Conservation (phyloP, 2,888 invertebrate species). For the Teleiodes luculella region DNA sequence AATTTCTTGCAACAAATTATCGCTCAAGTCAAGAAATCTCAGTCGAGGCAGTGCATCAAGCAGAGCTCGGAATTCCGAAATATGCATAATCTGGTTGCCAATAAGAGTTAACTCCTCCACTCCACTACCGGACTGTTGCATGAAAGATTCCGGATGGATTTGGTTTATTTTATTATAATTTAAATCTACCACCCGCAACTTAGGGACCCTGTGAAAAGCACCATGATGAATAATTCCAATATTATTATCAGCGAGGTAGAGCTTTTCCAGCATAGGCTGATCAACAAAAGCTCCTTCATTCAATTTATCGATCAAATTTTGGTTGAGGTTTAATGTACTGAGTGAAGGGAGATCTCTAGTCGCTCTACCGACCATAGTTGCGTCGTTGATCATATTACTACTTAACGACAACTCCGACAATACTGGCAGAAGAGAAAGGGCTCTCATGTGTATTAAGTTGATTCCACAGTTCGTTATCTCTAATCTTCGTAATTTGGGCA, state of each 20-base stretch:
- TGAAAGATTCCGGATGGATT: constrained; percentile 89
- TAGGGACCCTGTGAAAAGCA: constrained; percentile 88
- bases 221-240: constrained; percentile 88
- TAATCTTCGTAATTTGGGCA: constrained; percentile 82
- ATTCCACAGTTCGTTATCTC: constrained; percentile 89
- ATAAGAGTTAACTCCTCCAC: constrained; percentile 88
- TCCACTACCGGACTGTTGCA: constrained; percentile 85
- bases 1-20: constrained; percentile 86
- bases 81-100: constrained; percentile 86
- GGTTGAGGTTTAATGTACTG: constrained; percentile 83
- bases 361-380: constrained; percentile 88
- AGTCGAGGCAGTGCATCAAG: constrained; percentile 87
- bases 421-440: constrained; percentile 84
- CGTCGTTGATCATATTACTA: constrained; percentile 86
- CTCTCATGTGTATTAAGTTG: constrained; percentile 87
- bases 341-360: constrained; percentile 86
- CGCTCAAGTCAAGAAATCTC: constrained; percentile 87
- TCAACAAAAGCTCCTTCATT: constrained; percentile 89
- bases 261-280: constrained; percentile 82
- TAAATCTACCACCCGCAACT: constrained; percentile 84
- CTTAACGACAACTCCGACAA: constrained; percentile 83
- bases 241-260: constrained; percentile 84
- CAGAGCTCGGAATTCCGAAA: constrained; percentile 85
- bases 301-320: constrained; percentile 84
- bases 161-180: constrained; percentile 87